Evolutionary conservation across 2,888 invertebrate genomes (phyloP).

Genomic region (Acheta domesticus): DNA sequence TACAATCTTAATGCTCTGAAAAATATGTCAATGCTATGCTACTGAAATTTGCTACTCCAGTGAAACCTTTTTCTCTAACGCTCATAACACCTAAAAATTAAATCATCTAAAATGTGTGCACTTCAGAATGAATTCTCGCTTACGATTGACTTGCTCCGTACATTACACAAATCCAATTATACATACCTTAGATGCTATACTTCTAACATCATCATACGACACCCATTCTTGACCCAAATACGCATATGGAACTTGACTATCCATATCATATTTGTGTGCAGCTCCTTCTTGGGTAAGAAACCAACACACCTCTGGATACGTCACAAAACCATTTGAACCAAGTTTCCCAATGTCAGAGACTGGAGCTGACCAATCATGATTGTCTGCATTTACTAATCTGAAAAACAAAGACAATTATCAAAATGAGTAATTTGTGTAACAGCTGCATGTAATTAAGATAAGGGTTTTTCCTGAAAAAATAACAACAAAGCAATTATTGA

Average conservation of each 20-base stretch:
- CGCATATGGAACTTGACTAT: slow-evolving; percentile 74
- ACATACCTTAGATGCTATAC: slow-evolving; percentile 64
- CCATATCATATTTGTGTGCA: slow-evolving; percentile 59
- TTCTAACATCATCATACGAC: slow-evolving; percentile 71
- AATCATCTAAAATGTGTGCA: no score
- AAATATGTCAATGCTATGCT: no score
- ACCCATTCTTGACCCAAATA: slow-evolving; percentile 72
- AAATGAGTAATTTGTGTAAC: not conserved
- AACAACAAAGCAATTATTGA: no score
- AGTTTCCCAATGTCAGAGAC: slow-evolving; percentile 65
- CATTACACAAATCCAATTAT: slow-evolving; percentile 21
- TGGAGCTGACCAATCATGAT: slow-evolving; percentile 67
- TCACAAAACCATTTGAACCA: slow-evolving; percentile 66
- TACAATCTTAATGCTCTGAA: no score
- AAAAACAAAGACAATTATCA: slow-evolving; percentile 36
- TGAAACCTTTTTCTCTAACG: no score
- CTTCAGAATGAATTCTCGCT: no score
- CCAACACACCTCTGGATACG: slow-evolving; percentile 66
- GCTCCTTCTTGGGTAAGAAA: slow-evolving; percentile 58
- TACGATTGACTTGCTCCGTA: not conserved
- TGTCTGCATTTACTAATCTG: slow-evolving; percentile 63
- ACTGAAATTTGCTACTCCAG: no score
- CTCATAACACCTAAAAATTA: no score
- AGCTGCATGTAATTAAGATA: no score
- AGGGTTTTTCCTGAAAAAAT: no score